Percentiles rank a stretch among this genome's conserved stretches.
These are phyloP conservation scores for Drosophila monieri DNA, from an alignment of 2,888 invertebrate genomes.

Conservation along the genomic window DNA sequence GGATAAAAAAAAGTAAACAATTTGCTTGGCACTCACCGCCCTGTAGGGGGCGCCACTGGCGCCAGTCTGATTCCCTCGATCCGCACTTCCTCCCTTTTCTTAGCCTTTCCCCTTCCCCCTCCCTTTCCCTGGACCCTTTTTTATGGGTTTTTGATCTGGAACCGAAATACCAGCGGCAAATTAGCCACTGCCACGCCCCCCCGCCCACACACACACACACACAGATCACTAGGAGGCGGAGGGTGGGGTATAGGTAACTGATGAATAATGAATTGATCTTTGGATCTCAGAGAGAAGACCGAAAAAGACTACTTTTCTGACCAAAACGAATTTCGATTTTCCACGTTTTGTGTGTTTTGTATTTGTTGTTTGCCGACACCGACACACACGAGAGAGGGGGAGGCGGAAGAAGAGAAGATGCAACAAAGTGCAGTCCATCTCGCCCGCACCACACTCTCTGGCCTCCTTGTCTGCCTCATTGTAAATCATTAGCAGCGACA, in stretches of 20 bases:
- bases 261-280: conserved; percentile 81
- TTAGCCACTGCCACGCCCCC: conserved; percentile 72
- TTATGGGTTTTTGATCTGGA: conserved; percentile 31
- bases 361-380: conserved; percentile 60
- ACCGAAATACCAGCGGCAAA: conserved; percentile 56
- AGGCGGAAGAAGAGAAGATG: conserved; percentile 11
- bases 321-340: conserved; percentile 74
- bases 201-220: neutral
- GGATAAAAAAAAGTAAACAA: conserved; percentile 54
- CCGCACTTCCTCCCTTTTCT: conserved; percentile 20
- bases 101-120: conserved; percentile 2
- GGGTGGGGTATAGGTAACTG: conserved; percentile 1
- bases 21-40: conserved; percentile 63
- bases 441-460: conserved; percentile 7
- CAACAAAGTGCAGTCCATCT: conserved; percentile 47
- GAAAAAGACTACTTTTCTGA: conserved; percentile 13
- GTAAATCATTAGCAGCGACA: conserved; percentile 80
- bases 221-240: neutral
- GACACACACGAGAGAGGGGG: neutral
- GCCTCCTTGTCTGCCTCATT: conserved; percentile 30
- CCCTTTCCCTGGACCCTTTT: conserved; percentile 9
- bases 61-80: conserved; percentile 58
- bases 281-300: conserved; percentile 52
- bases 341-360: conserved; percentile 40
- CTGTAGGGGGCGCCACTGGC: conserved; percentile 65